A percentile compares a stretch with the other conserved stretches of the same genome.
These are phyloP conservation scores for Tragulus kanchil DNA, from an alignment of 2,113 vertebrate genomes.

Conservation along the genomic window DNA sequence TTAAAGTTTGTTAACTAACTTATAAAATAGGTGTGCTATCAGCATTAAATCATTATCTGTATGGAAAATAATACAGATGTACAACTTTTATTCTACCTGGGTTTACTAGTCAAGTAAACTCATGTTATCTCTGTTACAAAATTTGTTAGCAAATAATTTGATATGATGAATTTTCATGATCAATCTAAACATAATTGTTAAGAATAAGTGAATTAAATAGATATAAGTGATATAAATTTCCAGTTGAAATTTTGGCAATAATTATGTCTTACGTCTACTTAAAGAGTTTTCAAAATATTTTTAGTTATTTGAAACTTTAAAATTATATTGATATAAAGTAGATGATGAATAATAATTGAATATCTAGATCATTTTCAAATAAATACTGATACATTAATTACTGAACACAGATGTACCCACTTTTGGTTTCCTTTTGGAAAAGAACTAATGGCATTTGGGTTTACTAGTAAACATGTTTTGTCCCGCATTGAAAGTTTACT, in stretches of 20 bases:
- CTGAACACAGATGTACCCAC: neutral
- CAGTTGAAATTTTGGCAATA: neutral
- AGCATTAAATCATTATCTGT: neutral
- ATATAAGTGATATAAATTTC: neutral
- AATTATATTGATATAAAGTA: neutral
- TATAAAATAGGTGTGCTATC: neutral
- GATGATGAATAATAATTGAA: neutral
- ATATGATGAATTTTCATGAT: neutral
- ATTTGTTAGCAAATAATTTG: neutral
- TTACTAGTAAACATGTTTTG: neutral
- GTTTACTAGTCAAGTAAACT: neutral
- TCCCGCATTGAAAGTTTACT: neutral
- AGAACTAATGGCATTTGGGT: neutral
- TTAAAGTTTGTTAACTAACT: neutral
- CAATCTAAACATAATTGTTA: neutral
- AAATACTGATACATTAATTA: neutral
- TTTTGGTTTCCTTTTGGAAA: neutral
- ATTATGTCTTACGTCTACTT: neutral
- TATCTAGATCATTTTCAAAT: neutral
- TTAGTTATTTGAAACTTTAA: neutral
- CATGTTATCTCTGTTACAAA: neutral
- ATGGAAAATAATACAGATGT: neutral
- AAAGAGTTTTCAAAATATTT: neutral
- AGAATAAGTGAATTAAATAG: neutral
- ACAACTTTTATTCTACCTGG: neutral